Percentiles rank a stretch among this genome's conserved stretches.
Conservation (phyloP, 2,888 invertebrate species). For the Malthinus flaveolus region DNA sequence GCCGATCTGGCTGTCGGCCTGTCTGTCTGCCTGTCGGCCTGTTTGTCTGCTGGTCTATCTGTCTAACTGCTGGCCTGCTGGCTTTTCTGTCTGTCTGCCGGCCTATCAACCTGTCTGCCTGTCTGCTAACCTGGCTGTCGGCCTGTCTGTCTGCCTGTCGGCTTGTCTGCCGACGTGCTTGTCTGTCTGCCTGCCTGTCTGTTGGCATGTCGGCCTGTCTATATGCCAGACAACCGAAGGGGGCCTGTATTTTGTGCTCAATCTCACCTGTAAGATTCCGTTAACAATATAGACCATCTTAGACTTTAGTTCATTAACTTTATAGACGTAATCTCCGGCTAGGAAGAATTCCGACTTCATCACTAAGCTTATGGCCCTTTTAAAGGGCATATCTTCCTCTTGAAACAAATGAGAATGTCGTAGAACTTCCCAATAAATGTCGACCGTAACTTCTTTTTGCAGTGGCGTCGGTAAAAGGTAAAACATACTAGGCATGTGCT, state of each 20-base stretch:
- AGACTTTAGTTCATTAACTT: slow-evolving; percentile 56
- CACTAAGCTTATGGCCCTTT: slow-evolving; percentile 56
- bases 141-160: too few relatives aligned
- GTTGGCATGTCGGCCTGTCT: too few relatives aligned
- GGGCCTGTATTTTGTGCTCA: background rate
- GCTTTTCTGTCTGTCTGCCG: too few relatives aligned
- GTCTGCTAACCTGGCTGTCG: too few relatives aligned
- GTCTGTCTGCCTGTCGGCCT: too few relatives aligned
- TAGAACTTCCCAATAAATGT: slow-evolving; percentile 59
- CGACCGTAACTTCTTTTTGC: slow-evolving; percentile 59
- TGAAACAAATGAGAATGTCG: slow-evolving; percentile 59
- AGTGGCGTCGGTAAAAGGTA: slow-evolving; percentile 55
- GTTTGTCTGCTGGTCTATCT: background rate
- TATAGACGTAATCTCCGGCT: slow-evolving; percentile 58
- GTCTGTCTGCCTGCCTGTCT: too few relatives aligned
- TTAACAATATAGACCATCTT: slow-evolving; percentile 59
- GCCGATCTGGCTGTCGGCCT: too few relatives aligned
- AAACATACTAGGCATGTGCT: slow-evolving; percentile 54
- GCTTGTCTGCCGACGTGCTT: too few relatives aligned
- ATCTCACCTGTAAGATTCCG: slow-evolving; percentile 56
- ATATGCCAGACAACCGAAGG: background rate
- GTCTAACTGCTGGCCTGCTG: too few relatives aligned
- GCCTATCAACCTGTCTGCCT: background rate
- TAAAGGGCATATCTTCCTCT: slow-evolving; percentile 57
- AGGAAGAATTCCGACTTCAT: slow-evolving; percentile 60